These are phyloP conservation scores for Bostrychus sinensis DNA, from an alignment of 2,113 vertebrate species.

Conservation along the genomic window DNA sequence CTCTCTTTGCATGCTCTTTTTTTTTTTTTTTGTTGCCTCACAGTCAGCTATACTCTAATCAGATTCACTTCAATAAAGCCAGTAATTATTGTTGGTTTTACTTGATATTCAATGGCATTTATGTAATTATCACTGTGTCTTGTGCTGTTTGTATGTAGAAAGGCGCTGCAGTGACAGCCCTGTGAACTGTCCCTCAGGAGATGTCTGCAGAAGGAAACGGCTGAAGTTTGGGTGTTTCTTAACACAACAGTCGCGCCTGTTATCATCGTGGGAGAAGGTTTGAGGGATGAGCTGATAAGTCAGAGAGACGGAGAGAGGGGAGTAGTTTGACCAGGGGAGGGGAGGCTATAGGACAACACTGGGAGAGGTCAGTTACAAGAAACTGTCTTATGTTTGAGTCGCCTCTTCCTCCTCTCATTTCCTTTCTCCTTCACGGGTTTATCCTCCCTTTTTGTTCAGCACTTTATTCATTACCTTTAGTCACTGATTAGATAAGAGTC, in stretches of 20 bases:
- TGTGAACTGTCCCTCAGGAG: conserved; percentile 44
- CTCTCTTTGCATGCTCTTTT: too few species aligned
- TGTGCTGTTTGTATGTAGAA: conserved; percentile 16
- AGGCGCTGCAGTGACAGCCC: conserved; percentile 30
- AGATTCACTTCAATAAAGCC: too few species aligned
- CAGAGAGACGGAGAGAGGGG: conserved; percentile 27
- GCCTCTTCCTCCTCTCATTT: conserved; percentile 51
- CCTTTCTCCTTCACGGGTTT: conserved; percentile 22
- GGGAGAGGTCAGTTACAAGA: conserved; percentile 48
- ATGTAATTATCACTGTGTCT: too few species aligned
- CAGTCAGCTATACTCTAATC: too few species aligned
- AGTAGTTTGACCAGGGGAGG: conserved; percentile 27
- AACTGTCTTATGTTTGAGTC: conserved; percentile 27
- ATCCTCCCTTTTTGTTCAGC: conserved; percentile 18
- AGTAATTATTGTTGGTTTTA: too few species aligned
- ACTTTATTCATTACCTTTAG: conserved; percentile 35
- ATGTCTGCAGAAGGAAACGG: conserved; percentile 46
- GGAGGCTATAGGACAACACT: too few species aligned
- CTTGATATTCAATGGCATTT: too few species aligned
- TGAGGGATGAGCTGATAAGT: conserved; percentile 62
- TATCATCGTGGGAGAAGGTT: conserved; percentile 73
- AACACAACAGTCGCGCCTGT: conserved; percentile 55
- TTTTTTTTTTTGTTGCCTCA: too few species aligned
- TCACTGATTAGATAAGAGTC: conserved; percentile 42
- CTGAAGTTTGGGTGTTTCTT: conserved; percentile 65